Base-by-base conservation (phyloP, 53 echinoderm and acorn worm genomes). In the Arbacia lixula region DNA sequence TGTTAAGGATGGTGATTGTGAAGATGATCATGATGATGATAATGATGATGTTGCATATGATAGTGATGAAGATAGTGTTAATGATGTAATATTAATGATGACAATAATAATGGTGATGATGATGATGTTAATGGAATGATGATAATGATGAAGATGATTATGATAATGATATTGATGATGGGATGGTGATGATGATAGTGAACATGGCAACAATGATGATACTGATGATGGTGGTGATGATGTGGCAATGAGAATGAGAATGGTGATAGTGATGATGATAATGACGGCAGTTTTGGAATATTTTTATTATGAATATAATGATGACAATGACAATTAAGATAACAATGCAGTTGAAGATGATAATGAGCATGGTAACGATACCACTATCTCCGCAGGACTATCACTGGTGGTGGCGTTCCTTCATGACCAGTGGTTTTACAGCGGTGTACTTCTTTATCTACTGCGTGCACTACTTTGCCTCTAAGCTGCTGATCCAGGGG, bases 321-420 rank as follows among this genome's bases (percentile, higher is more conserved):
- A 56, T 56, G 57, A 56, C 12, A 21, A 56, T 56, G 57, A 56
- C n/a, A 20, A 56, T 56, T 5, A 56, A 56, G 21, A 20, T 56
- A 21, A 56, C n/a, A 20, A 20, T 56, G 12, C 10, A 14, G 57
- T 14, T 56, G 21, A 21, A 14, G 57, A 56, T 56, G 57, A 5
- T 56, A 5, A 17, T 56, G 57, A 56, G 5, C 21, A 56, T 56
- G 5, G 5, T 56, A 14, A 8, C 46, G 46, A 46, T 46, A 10
- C 12, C 5, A 56, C 32, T 51, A 28, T 28, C 51, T 52, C 54
- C 32, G 16, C 80, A 96, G 96, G 96, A 96, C 58, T 96, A 96
- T 53, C 93, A 94, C 53, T 93, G 96, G 93, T 96, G 96, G 96
- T 96, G 96, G 96, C 91, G 96, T 26, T 96, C 96, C 28, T 96